Conservation (phyloP, 2,888 invertebrate species). For the Ischnura elegans region DNA sequence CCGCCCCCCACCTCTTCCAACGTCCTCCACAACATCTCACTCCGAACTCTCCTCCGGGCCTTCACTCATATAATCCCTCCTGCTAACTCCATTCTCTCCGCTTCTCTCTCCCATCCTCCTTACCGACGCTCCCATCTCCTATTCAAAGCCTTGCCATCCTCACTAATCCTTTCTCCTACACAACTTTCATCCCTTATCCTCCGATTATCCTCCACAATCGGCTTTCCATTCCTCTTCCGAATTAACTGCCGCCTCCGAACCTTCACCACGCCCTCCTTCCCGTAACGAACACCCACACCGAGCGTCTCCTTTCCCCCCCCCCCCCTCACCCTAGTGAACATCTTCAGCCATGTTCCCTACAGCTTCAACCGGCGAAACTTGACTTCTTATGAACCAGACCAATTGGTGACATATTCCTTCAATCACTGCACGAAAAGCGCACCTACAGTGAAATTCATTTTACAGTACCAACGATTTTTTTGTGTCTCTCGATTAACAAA, state of each 20-base stretch:
- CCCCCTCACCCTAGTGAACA: background rate
- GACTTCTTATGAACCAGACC: too few relatives aligned
- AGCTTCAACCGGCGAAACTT: too few relatives aligned
- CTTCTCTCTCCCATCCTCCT: background rate
- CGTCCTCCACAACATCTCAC: background rate
- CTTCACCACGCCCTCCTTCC: background rate
- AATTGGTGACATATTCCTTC: too few relatives aligned
- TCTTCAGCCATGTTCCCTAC: too few relatives aligned
- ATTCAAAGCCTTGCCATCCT: slow-evolving; percentile 20
- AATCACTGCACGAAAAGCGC: too few relatives aligned
- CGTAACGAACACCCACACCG: background rate
- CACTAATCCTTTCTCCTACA: slow-evolving; percentile 31
- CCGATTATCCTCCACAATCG: slow-evolving; percentile 27
- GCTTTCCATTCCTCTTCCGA: slow-evolving; percentile 28
- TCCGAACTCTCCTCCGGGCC: background rate
- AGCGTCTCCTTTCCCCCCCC: background rate
- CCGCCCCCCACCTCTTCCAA: background rate
- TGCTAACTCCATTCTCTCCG: slow-evolving; percentile 11
- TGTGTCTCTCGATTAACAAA: too few relatives aligned
- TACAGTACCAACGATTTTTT: too few relatives aligned
- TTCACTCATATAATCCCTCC: slow-evolving; percentile 29
- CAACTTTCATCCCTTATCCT: slow-evolving; percentile 27
- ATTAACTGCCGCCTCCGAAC: background rate
- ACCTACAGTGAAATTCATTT: too few relatives aligned
- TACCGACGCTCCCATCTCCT: background rate